These are phyloP conservation scores for Casuarius casuarius DNA, from an alignment of 2,113 vertebrate genomes.

Conservation along the genomic window DNA sequence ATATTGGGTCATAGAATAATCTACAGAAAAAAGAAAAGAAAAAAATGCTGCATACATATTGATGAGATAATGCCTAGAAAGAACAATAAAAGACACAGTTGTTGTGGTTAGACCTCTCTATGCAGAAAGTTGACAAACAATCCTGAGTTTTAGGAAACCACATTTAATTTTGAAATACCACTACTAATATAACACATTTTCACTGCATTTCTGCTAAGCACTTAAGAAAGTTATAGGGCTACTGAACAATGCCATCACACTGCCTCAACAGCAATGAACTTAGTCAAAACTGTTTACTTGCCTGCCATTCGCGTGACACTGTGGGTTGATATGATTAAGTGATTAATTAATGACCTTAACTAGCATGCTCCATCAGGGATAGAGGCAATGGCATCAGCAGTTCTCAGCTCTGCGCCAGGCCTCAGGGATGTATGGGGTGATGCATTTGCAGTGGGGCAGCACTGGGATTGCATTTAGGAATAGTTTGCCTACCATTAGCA, in stretches of 20 bases:
- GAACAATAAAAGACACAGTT: slow-evolving; percentile 79
- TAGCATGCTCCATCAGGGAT: neutral
- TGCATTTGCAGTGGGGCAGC: neutral
- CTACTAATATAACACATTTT: slow-evolving; percentile 44
- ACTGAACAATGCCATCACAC: neutral
- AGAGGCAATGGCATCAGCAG: neutral
- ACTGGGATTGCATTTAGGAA: neutral
- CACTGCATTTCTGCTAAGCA: slow-evolving; percentile 38
- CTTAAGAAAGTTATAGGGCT: slow-evolving; percentile 15
- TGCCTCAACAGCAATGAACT: neutral
- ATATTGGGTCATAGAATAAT: slow-evolving; percentile 72
- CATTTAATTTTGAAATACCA: slow-evolving; percentile 52
- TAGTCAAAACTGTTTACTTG: neutral
- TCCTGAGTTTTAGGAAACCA: slow-evolving; percentile 53
- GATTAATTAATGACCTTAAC: neutral
- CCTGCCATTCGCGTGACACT: neutral
- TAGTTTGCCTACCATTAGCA: neutral
- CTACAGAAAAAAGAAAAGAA: neutral
- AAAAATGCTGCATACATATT: slow-evolving; percentile 37
- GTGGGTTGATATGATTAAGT: neutral
- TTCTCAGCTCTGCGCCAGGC: neutral
- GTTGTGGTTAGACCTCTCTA: slow-evolving; percentile 64
- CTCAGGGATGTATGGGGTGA: too few species aligned
- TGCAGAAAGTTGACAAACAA: slow-evolving; percentile 49
- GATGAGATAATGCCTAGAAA: slow-evolving; percentile 76